These are phyloP conservation scores for Diglossa cyanea DNA, from an alignment of 2,797 vertebrate species.

Conservation along the genomic window DNA sequence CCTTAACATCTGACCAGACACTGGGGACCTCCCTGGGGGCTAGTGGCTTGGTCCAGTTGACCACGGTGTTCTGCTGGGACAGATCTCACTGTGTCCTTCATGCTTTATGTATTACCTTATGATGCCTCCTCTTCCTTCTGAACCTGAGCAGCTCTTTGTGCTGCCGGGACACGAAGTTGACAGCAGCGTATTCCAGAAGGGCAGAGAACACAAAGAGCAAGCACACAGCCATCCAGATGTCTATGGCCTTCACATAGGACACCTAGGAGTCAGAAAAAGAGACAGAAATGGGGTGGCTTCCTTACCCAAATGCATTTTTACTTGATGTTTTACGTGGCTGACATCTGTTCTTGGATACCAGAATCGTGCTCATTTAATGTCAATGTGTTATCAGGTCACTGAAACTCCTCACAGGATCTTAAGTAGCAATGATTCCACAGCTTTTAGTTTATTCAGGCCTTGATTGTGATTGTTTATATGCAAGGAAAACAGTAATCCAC, in stretches of 20 bases:
- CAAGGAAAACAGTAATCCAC: not conserved
- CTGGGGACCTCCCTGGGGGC: not conserved
- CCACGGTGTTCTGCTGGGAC: not conserved
- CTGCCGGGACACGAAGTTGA: slow-evolving; percentile 98
- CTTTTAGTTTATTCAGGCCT: not conserved
- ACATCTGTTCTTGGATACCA: not conserved
- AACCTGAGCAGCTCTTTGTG: slow-evolving; percentile 99
- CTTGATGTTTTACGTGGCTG: not conserved
- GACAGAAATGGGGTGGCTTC: not conserved
- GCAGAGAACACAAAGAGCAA: slow-evolving; percentile 97
- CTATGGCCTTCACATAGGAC: slow-evolving; percentile 98
- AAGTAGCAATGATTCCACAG: not conserved
- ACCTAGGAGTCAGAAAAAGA: slow-evolving; percentile 77
- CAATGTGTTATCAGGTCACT: not conserved
- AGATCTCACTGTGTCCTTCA: not conserved
- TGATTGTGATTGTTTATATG: not conserved
- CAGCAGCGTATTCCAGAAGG: slow-evolving; percentile 93
- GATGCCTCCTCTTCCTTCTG: slow-evolving; percentile 91
- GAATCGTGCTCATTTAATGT: not conserved
- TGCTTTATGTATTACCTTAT: slow-evolving; percentile 86
- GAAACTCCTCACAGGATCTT: not conserved
- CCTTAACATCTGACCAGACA: not conserved
- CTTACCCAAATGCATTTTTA: not conserved
- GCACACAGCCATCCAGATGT: slow-evolving; percentile 99
- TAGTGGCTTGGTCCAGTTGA: not conserved